Evolutionary conservation across 2,797 vertebrate species (phyloP).

Genomic region (Sebastolobus alascanus): DNA sequence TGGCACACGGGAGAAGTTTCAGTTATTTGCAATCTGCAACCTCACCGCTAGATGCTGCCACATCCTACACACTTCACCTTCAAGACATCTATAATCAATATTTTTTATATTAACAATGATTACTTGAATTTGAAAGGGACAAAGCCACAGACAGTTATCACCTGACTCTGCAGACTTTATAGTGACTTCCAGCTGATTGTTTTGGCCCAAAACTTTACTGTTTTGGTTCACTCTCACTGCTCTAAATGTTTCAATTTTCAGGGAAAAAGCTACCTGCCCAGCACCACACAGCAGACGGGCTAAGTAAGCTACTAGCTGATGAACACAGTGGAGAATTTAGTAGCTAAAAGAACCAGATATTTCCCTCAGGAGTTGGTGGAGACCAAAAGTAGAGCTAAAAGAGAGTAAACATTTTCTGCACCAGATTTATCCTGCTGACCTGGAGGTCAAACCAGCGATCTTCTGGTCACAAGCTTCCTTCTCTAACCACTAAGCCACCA

Average conservation of each 20-base stretch:
- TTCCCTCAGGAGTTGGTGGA: neutral
- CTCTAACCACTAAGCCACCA: neutral
- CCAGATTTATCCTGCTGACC: neutral
- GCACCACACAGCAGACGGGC: neutral
- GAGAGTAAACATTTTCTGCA: neutral
- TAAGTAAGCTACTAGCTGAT: too few species aligned
- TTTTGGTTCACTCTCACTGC: too few species aligned
- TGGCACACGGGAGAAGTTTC: too few species aligned
- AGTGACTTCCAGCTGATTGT: neutral
- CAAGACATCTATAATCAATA: too few species aligned
- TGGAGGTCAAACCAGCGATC: neutral
- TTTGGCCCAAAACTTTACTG: neutral
- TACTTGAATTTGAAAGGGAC: too few species aligned
- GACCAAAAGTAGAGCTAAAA: neutral
- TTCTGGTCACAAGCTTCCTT: neutral
- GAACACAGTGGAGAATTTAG: neutral
- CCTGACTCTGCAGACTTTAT: neutral
- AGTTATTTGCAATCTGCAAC: too few species aligned
- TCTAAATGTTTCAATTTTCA: neutral
- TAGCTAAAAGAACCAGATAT: neutral
- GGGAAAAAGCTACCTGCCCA: too few species aligned
- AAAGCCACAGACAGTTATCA: too few species aligned
- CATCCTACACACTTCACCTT: too few species aligned
- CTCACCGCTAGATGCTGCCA: too few species aligned
- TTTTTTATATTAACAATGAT: too few species aligned